phyloP scores from a whole-genome alignment of 2,888 invertebrate genomes.

The Scotopteryx bipunctaria region DNA sequence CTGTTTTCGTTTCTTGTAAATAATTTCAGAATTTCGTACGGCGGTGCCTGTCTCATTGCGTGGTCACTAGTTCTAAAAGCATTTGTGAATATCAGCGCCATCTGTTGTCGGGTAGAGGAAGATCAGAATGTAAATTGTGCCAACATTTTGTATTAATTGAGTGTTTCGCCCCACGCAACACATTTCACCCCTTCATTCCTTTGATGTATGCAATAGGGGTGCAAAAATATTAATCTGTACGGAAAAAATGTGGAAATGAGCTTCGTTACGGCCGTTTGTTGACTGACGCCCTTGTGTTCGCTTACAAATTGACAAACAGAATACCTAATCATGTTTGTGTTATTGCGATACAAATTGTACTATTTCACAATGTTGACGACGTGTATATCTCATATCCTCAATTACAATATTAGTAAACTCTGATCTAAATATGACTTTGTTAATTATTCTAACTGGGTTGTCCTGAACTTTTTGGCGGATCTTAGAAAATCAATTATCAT shows the following conservation, averaged over 20 bases:
- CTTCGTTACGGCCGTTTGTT: slow-evolving; percentile 77
- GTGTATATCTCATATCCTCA: slow-evolving; percentile 49
- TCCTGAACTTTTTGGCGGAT: too few relatives aligned
- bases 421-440: too few relatives aligned
- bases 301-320: slow-evolving; percentile 69
- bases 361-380: slow-evolving; percentile 65
- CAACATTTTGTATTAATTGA: slow-evolving; percentile 79
- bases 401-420: slow-evolving; percentile 50
- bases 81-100: slow-evolving; percentile 68
- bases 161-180: slow-evolving; percentile 73
- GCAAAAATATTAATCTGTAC: slow-evolving; percentile 75
- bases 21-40: slow-evolving; percentile 31
- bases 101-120: slow-evolving; percentile 72
- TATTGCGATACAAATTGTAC: slow-evolving; percentile 58
- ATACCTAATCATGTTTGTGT: slow-evolving; percentile 72
- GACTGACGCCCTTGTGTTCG: slow-evolving; percentile 61
- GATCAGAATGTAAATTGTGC: slow-evolving; percentile 75
- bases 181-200: slow-evolving; percentile 73
- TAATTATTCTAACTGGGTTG: too few relatives aligned
- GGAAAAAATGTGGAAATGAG: slow-evolving; percentile 71
- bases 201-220: slow-evolving; percentile 79
- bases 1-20: slow-evolving; percentile 15
- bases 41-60: slow-evolving; percentile 54
- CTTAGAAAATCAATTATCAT: too few relatives aligned
- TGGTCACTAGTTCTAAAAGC: slow-evolving; percentile 54